Conservation (phyloP, 2,113 vertebrate genomes). For the Cryptomyrus ogoouensis region DNA sequence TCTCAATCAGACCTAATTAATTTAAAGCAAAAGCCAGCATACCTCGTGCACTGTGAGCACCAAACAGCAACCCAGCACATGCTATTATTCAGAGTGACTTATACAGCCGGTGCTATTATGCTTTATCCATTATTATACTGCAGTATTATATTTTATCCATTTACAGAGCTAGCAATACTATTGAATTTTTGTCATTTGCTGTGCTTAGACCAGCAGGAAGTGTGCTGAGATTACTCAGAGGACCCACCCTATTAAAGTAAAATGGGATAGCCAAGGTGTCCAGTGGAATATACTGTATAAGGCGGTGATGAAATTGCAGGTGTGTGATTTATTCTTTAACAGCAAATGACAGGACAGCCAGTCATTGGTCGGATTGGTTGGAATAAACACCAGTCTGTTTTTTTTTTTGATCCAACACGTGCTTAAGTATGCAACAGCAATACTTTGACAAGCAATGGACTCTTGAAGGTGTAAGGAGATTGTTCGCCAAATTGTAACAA, state of each 20-base stretch:
- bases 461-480: not conserved
- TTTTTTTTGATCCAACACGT: not conserved
- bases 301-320: not conserved
- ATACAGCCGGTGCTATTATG: not conserved
- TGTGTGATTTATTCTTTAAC: not conserved
- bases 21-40: not conserved
- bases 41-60: not conserved
- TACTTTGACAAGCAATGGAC: not conserved
- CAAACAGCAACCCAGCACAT: not conserved
- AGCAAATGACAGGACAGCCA: not conserved
- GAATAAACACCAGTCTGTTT: not conserved
- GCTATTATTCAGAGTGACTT: not conserved
- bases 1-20: not conserved
- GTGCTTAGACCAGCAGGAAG: not conserved
- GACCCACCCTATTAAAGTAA: not conserved
- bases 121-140: not conserved
- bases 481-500: not conserved
- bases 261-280: not conserved
- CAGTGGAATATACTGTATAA: not conserved
- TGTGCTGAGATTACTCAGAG: not conserved
- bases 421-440: not conserved
- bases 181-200: not conserved
- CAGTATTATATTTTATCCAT: conserved; percentile 4
- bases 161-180: not conserved
- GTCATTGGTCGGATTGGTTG: not conserved